These are phyloP conservation scores for Siniperca scherzeri DNA, from an alignment of 2,797 vertebrate species.

Conservation along the genomic window DNA sequence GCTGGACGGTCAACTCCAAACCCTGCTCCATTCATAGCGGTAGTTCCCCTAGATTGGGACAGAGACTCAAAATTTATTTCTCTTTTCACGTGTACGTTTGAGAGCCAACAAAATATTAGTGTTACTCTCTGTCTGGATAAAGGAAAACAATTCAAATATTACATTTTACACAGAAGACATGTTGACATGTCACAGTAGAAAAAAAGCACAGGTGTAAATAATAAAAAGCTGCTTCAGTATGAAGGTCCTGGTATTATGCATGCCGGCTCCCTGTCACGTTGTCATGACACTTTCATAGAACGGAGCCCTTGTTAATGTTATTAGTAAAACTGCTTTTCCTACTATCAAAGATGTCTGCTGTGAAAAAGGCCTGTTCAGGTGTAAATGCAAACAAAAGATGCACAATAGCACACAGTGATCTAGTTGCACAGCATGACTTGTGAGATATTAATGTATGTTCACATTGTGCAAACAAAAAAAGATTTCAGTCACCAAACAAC, in stretches of 20 bases:
- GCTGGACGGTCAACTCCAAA: constrained; percentile 96
- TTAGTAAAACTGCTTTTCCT: background rate
- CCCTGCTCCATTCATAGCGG: constrained; percentile 92
- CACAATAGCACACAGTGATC: background rate
- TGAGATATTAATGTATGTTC: background rate
- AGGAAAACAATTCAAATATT: background rate
- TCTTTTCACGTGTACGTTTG: background rate
- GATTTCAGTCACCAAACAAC: background rate
- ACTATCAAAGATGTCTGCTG: background rate
- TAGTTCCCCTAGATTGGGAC: constrained; percentile 86
- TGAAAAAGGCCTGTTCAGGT: background rate
- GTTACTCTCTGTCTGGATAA: background rate
- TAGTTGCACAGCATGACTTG: background rate
- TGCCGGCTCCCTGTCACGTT: background rate
- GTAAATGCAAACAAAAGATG: background rate
- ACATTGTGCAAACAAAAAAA: background rate
- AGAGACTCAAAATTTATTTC: background rate
- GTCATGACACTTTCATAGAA: background rate
- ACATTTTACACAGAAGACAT: background rate
- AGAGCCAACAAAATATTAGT: background rate
- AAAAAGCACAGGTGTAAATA: background rate
- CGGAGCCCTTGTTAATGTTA: background rate
- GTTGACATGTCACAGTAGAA: background rate
- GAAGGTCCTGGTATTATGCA: background rate
- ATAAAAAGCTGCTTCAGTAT: background rate